Base-by-base conservation (phyloP, 2,888 invertebrate species). In the Mesochorus sp. region DNA sequence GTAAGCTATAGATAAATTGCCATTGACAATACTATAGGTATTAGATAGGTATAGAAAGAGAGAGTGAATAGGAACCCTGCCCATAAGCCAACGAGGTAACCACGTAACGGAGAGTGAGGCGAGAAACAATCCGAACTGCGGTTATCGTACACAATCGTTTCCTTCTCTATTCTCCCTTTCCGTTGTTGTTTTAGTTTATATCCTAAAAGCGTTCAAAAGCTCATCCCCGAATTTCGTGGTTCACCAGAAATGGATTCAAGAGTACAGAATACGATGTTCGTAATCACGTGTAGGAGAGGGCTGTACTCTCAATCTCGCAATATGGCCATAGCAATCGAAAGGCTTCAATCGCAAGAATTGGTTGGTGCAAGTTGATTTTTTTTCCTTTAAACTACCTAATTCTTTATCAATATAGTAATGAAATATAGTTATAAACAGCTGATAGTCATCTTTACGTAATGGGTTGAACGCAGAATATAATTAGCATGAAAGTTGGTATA, bases 51-150 rank as follows among this genome's bases (percentile, higher is more conserved):
- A 72, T 39, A 55, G 31, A n/a, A 73, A 21, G 37, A 39, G 26
- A 42, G 62, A 5, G 24, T 34, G 47, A 59, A 57, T 24, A 57
- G 24, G 21, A 14, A 12, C 8, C 21, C 24, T 34, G 14, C 28
- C 31, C 17, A 55, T 49, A 49, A 70, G 42, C 47, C 47, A 44
- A 37, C 24, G 47, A 47, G 61, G 44, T 17, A 53, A 51, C 47
- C 39, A 64, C 55, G 42, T 59, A 44, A 68, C 62, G 68, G 51
- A 47, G 62, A 67, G 55, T 71, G n/a, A n/a, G n/a, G n/a, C 77
- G 76, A 67, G 62, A 67, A 75, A 71, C 76, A 77, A 77, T 77
- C 66, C 44, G 74, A 49, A 62, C 62, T 70, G 80, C 74, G 80
- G 74, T 80, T 77, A 53, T 75, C 71, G 71, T 68, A 74, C 70